Base-by-base conservation (phyloP, 2,888 invertebrate genomes). In the Eumerus sabulonum region DNA sequence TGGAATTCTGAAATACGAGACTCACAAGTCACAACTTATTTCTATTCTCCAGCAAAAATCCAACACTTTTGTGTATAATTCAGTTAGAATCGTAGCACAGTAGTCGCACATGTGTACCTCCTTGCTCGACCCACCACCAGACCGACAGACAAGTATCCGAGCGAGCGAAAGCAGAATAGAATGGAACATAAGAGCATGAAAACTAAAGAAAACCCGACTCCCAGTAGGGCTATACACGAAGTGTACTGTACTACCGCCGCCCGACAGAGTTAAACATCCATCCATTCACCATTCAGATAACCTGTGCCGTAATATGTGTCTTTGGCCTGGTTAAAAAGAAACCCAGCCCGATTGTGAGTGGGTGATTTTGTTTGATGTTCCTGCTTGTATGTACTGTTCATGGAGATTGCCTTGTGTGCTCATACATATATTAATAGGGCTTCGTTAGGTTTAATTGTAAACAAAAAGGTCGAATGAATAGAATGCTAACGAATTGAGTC, bases 391-490 rank as follows among this genome's bases (percentile, higher is more conserved):
- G 40, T 40, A 50, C 36, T 16, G 40, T 27, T 56, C 48, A 48
- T 38, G 40, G 18, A 54, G 18, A 36, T n/a, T 27, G 45, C 45
- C 45, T 14, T 38, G 54, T 54, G 35, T 40, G 44, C 38, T 35
- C 57, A 47, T 56, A 51, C 54, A 56, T 36, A 67, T 74, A 74
- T 67, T 67, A 74, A 67, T 74, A 74, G 66, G 74, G 67, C 74
- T 74, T 74, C 74, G 74, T 74, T 74, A 74, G 56, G 50, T 62
- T 67, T 48, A 62, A 62, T 67, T 74, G 56, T 51, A 67, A 67
- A 74, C 50, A 74, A 74, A 74, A 40, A 11, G n/a, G 50, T 60
- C 35, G 35, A 66, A 56, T 67, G 62, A 67, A 74, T 67, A 18
- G 66, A 47, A 66, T 36, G 14, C 66, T 66, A 66, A 66, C 66